A percentile compares a stretch with the other conserved stretches of the same genome.
phyloP scores from a whole-genome alignment of 2,888 invertebrate genomes.

The Pinctada fucata region DNA sequence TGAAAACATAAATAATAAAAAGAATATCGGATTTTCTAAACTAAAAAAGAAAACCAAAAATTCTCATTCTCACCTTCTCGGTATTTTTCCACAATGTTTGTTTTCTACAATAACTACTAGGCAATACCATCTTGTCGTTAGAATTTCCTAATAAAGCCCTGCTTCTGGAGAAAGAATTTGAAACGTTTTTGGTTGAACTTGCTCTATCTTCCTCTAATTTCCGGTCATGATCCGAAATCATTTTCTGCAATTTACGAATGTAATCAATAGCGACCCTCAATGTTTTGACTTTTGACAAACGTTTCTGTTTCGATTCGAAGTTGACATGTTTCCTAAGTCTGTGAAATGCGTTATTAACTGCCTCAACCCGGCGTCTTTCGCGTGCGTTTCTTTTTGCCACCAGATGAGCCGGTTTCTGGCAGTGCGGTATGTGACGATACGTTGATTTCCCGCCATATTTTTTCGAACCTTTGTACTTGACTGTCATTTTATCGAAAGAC shows the following conservation, averaged over 20 bases:
- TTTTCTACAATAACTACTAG: neutral
- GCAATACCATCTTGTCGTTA: neutral
- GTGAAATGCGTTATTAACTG: slow-evolving; percentile 82
- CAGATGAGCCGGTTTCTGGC: slow-evolving; percentile 81
- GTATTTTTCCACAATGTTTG: neutral
- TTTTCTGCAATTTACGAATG: slow-evolving; percentile 79
- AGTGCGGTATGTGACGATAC: slow-evolving; percentile 75
- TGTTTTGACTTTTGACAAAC: slow-evolving; percentile 83
- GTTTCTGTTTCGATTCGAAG: slow-evolving; percentile 78
- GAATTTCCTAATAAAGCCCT: neutral
- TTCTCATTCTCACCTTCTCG: neutral
- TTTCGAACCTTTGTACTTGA: slow-evolving; percentile 25
- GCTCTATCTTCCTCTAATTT: neutral
- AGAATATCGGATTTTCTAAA: too few relatives aligned
- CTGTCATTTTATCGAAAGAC: slow-evolving; percentile 26
- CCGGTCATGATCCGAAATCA: slow-evolving; percentile 72
- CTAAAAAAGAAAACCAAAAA: too few relatives aligned
- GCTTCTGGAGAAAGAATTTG: neutral
- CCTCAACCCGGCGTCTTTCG: slow-evolving; percentile 82
- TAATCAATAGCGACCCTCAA: slow-evolving; percentile 82
- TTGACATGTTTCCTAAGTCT: slow-evolving; percentile 81
- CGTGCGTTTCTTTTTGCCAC: slow-evolving; percentile 82
- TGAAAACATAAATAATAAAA: too few relatives aligned
- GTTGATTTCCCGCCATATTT: slow-evolving; percentile 48
- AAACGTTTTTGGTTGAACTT: neutral